Percentiles rank a stretch among this genome's conserved stretches.
These are phyloP conservation scores for Periphyllus acericola DNA, from an alignment of 2,888 invertebrate species.

Conservation along the genomic window DNA sequence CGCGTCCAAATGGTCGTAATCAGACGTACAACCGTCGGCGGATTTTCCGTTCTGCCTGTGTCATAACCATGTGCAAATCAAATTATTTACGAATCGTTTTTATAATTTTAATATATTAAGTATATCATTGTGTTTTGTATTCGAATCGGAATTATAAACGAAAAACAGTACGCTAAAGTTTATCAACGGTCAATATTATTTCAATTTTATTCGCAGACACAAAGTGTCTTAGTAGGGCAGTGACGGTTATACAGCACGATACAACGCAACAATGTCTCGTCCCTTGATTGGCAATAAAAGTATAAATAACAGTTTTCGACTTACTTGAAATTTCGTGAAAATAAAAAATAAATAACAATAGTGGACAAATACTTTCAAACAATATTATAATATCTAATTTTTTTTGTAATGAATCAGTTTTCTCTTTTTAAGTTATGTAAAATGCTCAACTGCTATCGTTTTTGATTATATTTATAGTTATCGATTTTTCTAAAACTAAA, in stretches of 20 bases:
- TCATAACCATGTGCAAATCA: slow-evolving; percentile 54
- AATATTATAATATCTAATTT: background rate
- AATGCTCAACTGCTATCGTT: background rate
- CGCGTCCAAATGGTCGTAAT: slow-evolving; percentile 73
- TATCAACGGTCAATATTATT: background rate
- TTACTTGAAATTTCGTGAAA: background rate
- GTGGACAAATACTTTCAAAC: background rate
- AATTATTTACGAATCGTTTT: slow-evolving; percentile 41
- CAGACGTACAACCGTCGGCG: background rate
- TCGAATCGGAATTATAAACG: background rate
- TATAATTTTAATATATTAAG: slow-evolving; percentile 1
- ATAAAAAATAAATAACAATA: background rate
- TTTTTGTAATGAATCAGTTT: background rate
- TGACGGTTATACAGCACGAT: background rate
- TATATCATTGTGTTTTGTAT: background rate
- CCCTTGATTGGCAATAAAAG: background rate
- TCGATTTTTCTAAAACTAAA: background rate
- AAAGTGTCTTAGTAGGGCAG: too few species aligned
- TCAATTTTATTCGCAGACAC: background rate
- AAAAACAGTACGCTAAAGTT: background rate
- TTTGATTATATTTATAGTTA: background rate
- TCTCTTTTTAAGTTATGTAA: background rate
- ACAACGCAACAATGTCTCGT: background rate
- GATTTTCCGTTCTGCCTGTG: slow-evolving; percentile 46
- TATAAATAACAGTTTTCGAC: background rate